Base-by-base conservation (phyloP, 2,797 vertebrate genomes). In the Triplophysa yarkandensis region DNA sequence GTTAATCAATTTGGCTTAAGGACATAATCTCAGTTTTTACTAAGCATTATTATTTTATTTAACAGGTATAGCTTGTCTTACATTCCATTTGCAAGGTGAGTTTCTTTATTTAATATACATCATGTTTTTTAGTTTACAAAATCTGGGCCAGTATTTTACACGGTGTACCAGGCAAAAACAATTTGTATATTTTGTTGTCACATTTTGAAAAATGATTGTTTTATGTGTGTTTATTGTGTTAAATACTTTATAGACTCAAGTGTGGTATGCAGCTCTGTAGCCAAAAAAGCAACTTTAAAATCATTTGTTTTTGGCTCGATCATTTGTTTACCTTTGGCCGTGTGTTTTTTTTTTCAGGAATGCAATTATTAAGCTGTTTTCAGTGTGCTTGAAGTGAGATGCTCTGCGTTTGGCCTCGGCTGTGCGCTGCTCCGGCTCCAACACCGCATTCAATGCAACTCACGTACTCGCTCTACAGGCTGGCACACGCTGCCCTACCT, bases 71-170 rank as follows among this genome's bases (percentile, higher is more conserved):
- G 92, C 80, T 89, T 94, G 84, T 94, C 93, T 69, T 94, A 84
- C 83, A 93, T 94, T 84, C 93, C 93, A 0, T 94, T 88, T 83
- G 92, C 93, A 83, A 92, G 93, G 93, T 94, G 84, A 90, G 86
- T n/a, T 39, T 36, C 16, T 19, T n/a, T 30, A 30, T 71, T 13
- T 63, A 27, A 39, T 64, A 2, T 11, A 32, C 21, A 14, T 6
- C 7, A 55, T 2, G 28, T 27, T 48, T 48, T 0, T 23, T 8
- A 50, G 10, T 50, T 50, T 0, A 4, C 4, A 4, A 1, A n/a
- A 21, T 6, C 6, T 52, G 11, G 21, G 21, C 21, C 50, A 52
- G 10, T 52, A 23, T 52, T 52, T 52, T 43, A 43, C 41, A 1
- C 17, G 41, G 17, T 43, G 1, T 17, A 17, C 3, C 1, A 32